These are phyloP conservation scores for Danionella cerebrum DNA, from an alignment of 2,113 vertebrate species.

Conservation along the genomic window DNA sequence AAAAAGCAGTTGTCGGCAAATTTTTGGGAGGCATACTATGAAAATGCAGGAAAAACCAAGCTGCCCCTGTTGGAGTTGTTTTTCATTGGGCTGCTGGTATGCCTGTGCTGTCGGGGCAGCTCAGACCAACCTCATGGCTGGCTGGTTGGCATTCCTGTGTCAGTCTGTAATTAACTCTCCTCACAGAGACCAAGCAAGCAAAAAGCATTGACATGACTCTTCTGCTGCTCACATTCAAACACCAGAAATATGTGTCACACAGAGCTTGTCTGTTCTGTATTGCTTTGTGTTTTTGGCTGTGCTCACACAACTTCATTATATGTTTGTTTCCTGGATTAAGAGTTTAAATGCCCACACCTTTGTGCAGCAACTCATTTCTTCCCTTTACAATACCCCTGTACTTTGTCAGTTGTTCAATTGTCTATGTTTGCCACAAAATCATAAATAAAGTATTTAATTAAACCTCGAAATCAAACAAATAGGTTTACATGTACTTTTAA, in stretches of 20 bases:
- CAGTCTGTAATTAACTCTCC: constrained; percentile 57
- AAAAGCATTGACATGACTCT: constrained; percentile 15
- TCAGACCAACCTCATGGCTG: constrained; percentile 55
- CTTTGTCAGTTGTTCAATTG: too few relatives aligned
- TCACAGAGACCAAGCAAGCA: constrained; percentile 40
- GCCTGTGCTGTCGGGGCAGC: constrained; percentile 43
- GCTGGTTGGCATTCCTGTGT: constrained; percentile 60
- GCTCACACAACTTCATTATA: too few relatives aligned
- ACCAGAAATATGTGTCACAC: background rate
- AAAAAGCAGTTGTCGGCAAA: constrained; percentile 23
- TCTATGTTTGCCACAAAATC: too few relatives aligned
- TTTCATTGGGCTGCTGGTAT: constrained; percentile 60
- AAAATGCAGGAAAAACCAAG: constrained; percentile 26
- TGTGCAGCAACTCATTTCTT: too few relatives aligned
- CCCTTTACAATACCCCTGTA: too few relatives aligned
- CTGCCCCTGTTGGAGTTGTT: constrained; percentile 47
- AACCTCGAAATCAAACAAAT: too few relatives aligned
- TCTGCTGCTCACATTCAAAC: constrained; percentile 11
- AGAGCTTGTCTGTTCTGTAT: too few relatives aligned
- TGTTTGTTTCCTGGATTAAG: too few relatives aligned
- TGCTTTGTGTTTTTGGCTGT: too few relatives aligned
- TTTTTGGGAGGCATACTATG: constrained; percentile 9
- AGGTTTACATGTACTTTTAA: too few relatives aligned
- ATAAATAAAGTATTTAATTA: too few relatives aligned
- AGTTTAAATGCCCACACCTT: too few relatives aligned